phyloP scores from a whole-genome alignment of 2,888 invertebrate genomes.

The Leptogaster cylindrica region DNA sequence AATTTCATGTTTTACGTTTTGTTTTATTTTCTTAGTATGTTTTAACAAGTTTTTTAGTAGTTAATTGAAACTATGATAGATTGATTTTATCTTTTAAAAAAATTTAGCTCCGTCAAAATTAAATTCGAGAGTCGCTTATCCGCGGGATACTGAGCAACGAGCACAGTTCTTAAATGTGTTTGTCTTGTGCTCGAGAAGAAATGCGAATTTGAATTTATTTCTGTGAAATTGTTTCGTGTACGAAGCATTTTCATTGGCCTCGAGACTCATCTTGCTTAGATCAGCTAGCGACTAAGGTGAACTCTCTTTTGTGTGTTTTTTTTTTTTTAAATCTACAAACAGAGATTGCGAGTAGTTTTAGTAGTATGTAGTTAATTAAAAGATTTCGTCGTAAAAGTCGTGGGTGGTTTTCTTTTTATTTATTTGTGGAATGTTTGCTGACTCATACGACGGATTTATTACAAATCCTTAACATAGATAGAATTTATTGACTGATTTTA shows the following conservation, averaged over 20 bases:
- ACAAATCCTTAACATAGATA: too few species aligned
- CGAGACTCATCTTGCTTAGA: constrained; percentile 7
- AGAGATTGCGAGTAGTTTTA: background rate
- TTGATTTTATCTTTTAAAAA: background rate
- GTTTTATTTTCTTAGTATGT: background rate
- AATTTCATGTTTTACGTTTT: constrained; percentile 25
- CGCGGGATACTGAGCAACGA: constrained; percentile 11
- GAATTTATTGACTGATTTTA: background rate
- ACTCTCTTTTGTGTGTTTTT: background rate
- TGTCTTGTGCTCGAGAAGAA: constrained; percentile 20
- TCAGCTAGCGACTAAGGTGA: constrained; percentile 3
- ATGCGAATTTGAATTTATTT: constrained; percentile 36
- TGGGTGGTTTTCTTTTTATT: constrained; percentile 27
- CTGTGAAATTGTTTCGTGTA: constrained; percentile 5
- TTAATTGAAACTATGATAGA: too few species aligned
- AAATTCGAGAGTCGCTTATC: background rate
- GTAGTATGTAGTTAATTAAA: constrained; percentile 17
- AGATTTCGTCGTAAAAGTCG: background rate
- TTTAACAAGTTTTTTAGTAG: background rate
- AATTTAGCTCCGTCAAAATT: constrained; percentile 5
- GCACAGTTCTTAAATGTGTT: background rate
- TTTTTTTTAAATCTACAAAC: constrained; percentile 4
- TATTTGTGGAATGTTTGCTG: constrained; percentile 12
- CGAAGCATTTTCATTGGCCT: constrained; percentile 23
- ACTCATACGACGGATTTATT: background rate